A percentile compares a stretch with the other conserved stretches of the same genome.
Evolutionary conservation across 1,140 invertebrate species (phyloP).

Genomic region (Polypedilum pembai): DNA sequence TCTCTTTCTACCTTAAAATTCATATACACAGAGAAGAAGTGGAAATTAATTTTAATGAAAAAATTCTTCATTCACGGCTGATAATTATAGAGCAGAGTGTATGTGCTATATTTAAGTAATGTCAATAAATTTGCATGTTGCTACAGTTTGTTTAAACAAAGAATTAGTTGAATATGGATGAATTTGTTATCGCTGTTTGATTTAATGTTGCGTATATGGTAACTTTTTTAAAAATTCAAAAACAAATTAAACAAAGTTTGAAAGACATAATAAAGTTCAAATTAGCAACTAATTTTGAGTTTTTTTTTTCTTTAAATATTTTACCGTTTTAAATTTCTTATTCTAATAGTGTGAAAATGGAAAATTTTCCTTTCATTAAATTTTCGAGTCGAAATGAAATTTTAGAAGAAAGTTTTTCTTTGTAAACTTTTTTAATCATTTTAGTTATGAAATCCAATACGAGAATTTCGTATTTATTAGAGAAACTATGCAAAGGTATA

Average conservation of each 20-base stretch:
- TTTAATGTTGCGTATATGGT: too few relatives aligned
- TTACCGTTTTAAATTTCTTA: too few relatives aligned
- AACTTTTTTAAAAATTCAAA: not conserved
- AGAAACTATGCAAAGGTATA: too few relatives aligned
- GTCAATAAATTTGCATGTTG: constrained; percentile 18
- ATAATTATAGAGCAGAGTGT: not conserved
- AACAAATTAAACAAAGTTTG: not conserved
- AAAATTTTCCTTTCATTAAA: too few relatives aligned
- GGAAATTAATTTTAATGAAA: not conserved
- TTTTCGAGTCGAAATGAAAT: too few relatives aligned
- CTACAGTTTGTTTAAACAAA: not conserved
- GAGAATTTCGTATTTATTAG: too few relatives aligned
- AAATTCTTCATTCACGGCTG: not conserved
- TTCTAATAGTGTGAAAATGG: too few relatives aligned
- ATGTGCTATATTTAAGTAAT: not conserved
- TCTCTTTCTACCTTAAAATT: not conserved
- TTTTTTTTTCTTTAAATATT: too few relatives aligned
- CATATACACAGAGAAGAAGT: not conserved
- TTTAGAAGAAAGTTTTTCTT: too few relatives aligned
- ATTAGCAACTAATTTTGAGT: not conserved
- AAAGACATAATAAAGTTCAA: not conserved
- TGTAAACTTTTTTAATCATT: too few relatives aligned
- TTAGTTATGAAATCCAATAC: too few relatives aligned
- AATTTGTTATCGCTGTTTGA: not conserved
- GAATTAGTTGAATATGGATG: not conserved